Base-by-base conservation (phyloP, 2,113 vertebrate species). In the Regulus satrapa region DNA sequence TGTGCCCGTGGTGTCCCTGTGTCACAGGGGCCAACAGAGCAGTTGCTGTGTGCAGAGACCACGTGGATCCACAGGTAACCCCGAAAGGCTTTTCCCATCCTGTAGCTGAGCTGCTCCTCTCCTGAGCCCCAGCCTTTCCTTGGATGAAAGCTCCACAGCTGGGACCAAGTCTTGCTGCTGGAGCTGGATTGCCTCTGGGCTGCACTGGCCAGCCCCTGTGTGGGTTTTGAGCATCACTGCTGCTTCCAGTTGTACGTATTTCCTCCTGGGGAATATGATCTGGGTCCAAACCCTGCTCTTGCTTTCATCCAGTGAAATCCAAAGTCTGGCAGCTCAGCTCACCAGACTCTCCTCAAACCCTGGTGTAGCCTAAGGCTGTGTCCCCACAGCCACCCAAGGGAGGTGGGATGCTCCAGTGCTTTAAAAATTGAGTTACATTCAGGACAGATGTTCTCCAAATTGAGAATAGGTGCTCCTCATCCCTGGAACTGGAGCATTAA, bases 401-500 rank as follows among this genome's bases (percentile, higher is more conserved):
- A 58, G 45, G 18, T 15, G 16, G n/a, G 41, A 38, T 51, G 68
- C 9, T 19, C n/a, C 26, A 2, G 15, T 17, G 24, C 63, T 29
- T 59, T 36, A 13, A 45, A 66, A 31, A 5, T 1, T 13, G 69
- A 62, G 18, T 56, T 41, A 24, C 5, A 3, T 43, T 23, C 29
- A 34, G 71, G 52, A 18, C 7, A 12, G 24, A 9, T 25, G 10
- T 18, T 69, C 67, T 67, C 52, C 67, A 23, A 28, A 17, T 1
- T 10, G 69, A 28, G 38, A 41, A n/a, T 4, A 36, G 17, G 3
- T 52, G 14, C 40, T 74, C 19, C 54, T 62, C 40, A 36, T 52
- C 26, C 10, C 48, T 38, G 32, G 31, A 62, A 24, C 1, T 2
- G 8, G 25, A 63, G 32, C 4, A 0, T 59, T 26, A 9, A 6